A percentile compares a stretch with the other conserved stretches of the same genome.
phyloP scores from a whole-genome alignment of 1,140 invertebrate species.

The Macrocentrus cingulum region DNA sequence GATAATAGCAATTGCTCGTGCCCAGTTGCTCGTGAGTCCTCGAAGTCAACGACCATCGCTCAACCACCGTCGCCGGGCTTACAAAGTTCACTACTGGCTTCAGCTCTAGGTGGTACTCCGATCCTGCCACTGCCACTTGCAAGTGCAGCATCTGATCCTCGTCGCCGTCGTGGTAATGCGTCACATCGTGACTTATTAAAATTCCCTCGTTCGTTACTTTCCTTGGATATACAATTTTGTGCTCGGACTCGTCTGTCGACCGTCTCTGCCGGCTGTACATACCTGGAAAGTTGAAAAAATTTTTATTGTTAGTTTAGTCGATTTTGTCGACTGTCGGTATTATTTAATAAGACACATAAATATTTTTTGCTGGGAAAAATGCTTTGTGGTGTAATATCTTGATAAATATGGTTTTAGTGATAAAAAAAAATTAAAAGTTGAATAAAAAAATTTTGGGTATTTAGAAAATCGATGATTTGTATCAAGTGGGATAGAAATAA shows the following conservation, averaged over 20 bases:
- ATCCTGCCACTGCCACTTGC: conserved; percentile 59
- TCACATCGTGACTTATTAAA: conserved; percentile 62
- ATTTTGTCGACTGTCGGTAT: too few relatives aligned
- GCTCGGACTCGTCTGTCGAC: conserved; percentile 49
- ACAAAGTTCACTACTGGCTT: conserved; percentile 69
- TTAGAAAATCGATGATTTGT: too few relatives aligned
- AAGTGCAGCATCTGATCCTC: conserved; percentile 60
- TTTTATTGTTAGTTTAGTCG: too few relatives aligned
- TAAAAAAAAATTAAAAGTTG: too few relatives aligned
- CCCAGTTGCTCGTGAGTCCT: conserved; percentile 56
- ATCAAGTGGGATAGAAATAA: too few relatives aligned
- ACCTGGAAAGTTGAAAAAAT: conserved; percentile 43
- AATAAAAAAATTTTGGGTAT: too few relatives aligned
- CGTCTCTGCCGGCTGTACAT: conserved; percentile 51
- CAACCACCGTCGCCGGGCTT: conserved; percentile 69
- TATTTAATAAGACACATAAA: too few relatives aligned
- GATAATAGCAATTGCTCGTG: conserved; percentile 72
- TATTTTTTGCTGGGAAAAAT: too few relatives aligned
- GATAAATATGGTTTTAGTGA: too few relatives aligned
- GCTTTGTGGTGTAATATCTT: too few relatives aligned
- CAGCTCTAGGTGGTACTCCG: conserved; percentile 61
- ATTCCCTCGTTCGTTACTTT: conserved; percentile 61
- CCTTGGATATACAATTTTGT: conserved; percentile 62
- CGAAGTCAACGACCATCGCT: conserved; percentile 64
- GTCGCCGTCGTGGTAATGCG: conserved; percentile 55